A percentile compares a stretch with the other conserved stretches of the same genome.
These are phyloP conservation scores for Siniperca chuatsi DNA, from an alignment of 2,113 vertebrate species.

Conservation along the genomic window DNA sequence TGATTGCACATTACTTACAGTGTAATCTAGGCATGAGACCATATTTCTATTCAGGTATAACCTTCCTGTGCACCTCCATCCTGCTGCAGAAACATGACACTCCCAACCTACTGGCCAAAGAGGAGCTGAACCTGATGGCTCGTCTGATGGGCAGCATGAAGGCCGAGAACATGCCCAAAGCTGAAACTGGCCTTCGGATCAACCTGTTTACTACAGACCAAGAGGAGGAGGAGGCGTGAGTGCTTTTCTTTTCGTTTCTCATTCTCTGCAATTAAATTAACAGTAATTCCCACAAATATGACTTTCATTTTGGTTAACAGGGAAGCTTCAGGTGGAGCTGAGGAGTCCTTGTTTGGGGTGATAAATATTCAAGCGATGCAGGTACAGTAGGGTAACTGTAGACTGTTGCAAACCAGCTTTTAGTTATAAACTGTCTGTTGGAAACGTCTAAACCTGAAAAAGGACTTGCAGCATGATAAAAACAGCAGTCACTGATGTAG, in stretches of 20 bases:
- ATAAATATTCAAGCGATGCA: conserved; percentile 91
- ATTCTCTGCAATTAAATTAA: neutral
- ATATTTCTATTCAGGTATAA: neutral
- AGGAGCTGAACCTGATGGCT: conserved; percentile 95
- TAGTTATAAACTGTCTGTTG: neutral
- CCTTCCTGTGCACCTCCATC: neutral
- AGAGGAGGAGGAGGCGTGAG: conserved; percentile 89
- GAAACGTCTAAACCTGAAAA: neutral
- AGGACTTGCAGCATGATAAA: neutral
- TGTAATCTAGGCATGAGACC: neutral
- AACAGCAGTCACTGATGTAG: neutral
- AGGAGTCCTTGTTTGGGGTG: conserved; percentile 83
- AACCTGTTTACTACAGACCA: conserved; percentile 89
- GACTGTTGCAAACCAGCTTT: neutral
- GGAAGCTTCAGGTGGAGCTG: conserved; percentile 75
- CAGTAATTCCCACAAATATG: neutral
- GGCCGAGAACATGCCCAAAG: conserved; percentile 70
- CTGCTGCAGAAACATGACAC: conserved; percentile 79
- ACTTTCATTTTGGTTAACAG: conserved; percentile 71
- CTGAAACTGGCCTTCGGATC: conserved; percentile 85
- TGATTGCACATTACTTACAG: neutral
- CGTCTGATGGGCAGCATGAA: conserved; percentile 91
- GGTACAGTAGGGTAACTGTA: conserved; percentile 72
- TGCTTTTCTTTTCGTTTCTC: neutral
- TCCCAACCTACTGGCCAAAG: conserved; percentile 92